Conservation (phyloP, 2,888 invertebrate species). For the Acleris emargana region DNA sequence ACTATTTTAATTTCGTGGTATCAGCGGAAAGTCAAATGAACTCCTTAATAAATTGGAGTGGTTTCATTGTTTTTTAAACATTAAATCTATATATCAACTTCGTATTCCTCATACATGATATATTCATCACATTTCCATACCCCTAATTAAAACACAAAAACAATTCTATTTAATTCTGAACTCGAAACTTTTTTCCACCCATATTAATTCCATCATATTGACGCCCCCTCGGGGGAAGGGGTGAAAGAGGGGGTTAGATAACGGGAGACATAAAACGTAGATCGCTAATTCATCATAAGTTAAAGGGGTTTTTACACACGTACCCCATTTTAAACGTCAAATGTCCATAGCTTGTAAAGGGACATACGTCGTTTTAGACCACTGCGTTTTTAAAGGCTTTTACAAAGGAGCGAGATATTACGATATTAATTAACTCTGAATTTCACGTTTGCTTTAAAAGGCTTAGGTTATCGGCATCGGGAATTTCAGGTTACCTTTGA, state of each 20-base stretch:
- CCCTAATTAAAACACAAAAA: constrained; percentile 36
- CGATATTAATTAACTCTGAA: constrained; percentile 75
- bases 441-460: constrained; percentile 35
- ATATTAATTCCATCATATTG: constrained; percentile 81
- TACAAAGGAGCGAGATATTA: constrained; percentile 56
- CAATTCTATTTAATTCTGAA: constrained; percentile 36
- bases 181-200: constrained; percentile 63
- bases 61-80: no score
- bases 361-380: constrained; percentile 3
- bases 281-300: constrained; percentile 85
- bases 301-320: constrained; percentile 82
- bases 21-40: no score
- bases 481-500: constrained; percentile 17
- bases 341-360: neutral
- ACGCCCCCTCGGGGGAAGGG: constrained; percentile 56
- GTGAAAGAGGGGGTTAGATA: constrained; percentile 60
- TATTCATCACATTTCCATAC: constrained; percentile 15
- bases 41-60: no score
- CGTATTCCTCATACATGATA: neutral
- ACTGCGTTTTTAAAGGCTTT: constrained; percentile 59
- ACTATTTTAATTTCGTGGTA: no score
- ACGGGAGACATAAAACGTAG: constrained; percentile 82
- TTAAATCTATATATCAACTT: neutral
- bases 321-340: constrained; percentile 24
- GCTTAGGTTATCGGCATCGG: constrained; percentile 30